These are phyloP conservation scores for Leptopilina syphax DNA, from an alignment of 2,888 invertebrate species.

Conservation along the genomic window DNA sequence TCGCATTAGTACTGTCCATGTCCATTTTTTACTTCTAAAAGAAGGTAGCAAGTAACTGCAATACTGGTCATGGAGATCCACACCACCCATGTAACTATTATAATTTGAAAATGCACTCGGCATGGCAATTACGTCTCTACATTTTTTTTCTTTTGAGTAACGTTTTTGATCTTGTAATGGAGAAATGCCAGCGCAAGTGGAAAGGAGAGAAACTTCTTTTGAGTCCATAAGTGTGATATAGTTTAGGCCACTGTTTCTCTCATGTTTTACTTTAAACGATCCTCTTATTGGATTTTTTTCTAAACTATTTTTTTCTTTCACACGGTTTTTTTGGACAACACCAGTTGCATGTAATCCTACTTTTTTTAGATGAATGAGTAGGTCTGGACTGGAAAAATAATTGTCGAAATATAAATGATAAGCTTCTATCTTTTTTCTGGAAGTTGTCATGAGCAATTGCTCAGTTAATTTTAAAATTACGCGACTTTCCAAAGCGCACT, in stretches of 20 bases:
- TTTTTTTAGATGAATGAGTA: slow-evolving; percentile 52
- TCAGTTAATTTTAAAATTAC: slow-evolving; percentile 50
- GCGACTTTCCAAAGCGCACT: slow-evolving; percentile 50
- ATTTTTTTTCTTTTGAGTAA: neutral
- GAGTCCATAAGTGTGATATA: slow-evolving; percentile 51
- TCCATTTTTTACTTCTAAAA: slow-evolving; percentile 12
- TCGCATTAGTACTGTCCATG: slow-evolving; percentile 9
- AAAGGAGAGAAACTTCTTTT: slow-evolving; percentile 52
- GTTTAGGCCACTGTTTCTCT: slow-evolving; percentile 51
- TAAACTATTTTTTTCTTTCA: slow-evolving; percentile 47
- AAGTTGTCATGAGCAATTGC: slow-evolving; percentile 42
- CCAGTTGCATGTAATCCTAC: slow-evolving; percentile 50
- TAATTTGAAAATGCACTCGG: neutral
- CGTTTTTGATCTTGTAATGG: neutral
- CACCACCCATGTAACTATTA: slow-evolving; percentile 12
- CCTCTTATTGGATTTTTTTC: slow-evolving; percentile 53
- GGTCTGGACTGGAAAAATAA: slow-evolving; percentile 50
- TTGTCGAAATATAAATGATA: slow-evolving; percentile 54
- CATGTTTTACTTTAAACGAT: slow-evolving; percentile 48
- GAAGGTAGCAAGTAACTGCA: slow-evolving; percentile 13
- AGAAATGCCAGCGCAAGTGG: slow-evolving; percentile 44
- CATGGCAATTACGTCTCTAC: neutral
- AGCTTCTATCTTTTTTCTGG: slow-evolving; percentile 44
- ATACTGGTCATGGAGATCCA: slow-evolving; percentile 10
- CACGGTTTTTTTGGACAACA: slow-evolving; percentile 48